phyloP scores from a whole-genome alignment of 2,888 invertebrate species.

The Cheilosia pagana region DNA sequence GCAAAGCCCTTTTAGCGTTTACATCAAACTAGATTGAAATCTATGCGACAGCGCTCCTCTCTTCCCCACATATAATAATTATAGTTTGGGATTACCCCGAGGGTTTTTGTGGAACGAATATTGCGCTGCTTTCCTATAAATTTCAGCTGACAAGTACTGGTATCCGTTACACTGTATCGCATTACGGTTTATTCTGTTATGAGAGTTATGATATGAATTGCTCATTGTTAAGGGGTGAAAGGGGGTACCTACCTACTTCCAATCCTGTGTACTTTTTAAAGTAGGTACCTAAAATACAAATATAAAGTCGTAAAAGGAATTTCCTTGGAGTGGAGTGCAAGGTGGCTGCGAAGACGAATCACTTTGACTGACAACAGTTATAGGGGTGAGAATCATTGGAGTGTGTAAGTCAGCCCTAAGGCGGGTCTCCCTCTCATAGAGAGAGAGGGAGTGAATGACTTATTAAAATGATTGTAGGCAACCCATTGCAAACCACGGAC shows the following conservation, averaged over 20 bases:
- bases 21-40: conserved; percentile 57
- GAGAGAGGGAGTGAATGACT: too few relatives aligned
- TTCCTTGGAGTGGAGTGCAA: too few relatives aligned
- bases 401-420: too few relatives aligned
- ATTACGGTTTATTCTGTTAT: conserved; percentile 25
- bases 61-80: conserved; percentile 18
- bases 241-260: not conserved
- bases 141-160: conserved; percentile 43
- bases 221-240: not conserved
- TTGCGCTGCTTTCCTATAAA: conserved; percentile 15
- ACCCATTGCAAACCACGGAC: too few relatives aligned
- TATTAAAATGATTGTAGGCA: too few relatives aligned
- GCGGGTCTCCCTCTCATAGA: too few relatives aligned
- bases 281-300: not conserved
- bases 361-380: too few relatives aligned
- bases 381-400: too few relatives aligned
- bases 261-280: too few relatives aligned
- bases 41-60: conserved; percentile 45
- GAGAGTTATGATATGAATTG: conserved; percentile 23
- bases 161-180: conserved; percentile 53
- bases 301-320: too few relatives aligned
- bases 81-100: conserved; percentile 47
- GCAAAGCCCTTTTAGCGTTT: conserved; percentile 33
- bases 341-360: too few relatives aligned
- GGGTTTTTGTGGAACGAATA: conserved; percentile 7